Conservation (phyloP, 1,140 invertebrate species). For the Drosophila kepulauana region DNA sequence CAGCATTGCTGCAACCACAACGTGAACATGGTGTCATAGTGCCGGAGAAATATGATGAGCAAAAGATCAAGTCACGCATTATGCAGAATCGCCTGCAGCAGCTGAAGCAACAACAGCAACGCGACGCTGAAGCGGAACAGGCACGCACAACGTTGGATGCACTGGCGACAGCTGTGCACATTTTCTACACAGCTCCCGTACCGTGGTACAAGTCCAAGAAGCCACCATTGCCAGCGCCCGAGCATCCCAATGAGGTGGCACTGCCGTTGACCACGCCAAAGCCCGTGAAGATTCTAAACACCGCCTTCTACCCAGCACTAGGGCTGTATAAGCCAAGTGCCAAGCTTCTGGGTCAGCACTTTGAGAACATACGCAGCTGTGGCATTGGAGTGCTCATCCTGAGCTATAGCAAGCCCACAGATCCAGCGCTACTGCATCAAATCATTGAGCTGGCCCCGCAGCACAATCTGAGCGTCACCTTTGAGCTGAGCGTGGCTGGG, state of each 20-base stretch:
- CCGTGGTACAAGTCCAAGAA: conserved; percentile 82
- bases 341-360: conserved; percentile 74
- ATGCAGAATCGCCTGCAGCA: conserved; percentile 78
- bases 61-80: conserved; percentile 78
- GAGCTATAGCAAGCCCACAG: conserved; percentile 53
- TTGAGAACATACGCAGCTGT: conserved; percentile 78
- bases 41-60: conserved; percentile 84
- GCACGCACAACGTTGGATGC: conserved; percentile 62
- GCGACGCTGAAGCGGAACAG: conserved; percentile 60
- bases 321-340: conserved; percentile 78
- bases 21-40: conserved; percentile 75
- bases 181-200: conserved; percentile 80
- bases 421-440: conserved; percentile 62
- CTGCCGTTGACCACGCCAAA: conserved; percentile 60
- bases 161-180: conserved; percentile 72
- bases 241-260: conserved; percentile 66
- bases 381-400: conserved; percentile 81
- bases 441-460: conserved; percentile 73
- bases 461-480: conserved; percentile 78
- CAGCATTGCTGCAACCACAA: conserved; percentile 56
- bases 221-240: conserved; percentile 48
- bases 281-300: conserved; percentile 71
- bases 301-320: conserved; percentile 78
- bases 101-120: conserved; percentile 69
- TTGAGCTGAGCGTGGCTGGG: conserved; percentile 72